Base-by-base conservation (phyloP, 2,888 invertebrate species). In the Ecdyonurus torrentis region DNA sequence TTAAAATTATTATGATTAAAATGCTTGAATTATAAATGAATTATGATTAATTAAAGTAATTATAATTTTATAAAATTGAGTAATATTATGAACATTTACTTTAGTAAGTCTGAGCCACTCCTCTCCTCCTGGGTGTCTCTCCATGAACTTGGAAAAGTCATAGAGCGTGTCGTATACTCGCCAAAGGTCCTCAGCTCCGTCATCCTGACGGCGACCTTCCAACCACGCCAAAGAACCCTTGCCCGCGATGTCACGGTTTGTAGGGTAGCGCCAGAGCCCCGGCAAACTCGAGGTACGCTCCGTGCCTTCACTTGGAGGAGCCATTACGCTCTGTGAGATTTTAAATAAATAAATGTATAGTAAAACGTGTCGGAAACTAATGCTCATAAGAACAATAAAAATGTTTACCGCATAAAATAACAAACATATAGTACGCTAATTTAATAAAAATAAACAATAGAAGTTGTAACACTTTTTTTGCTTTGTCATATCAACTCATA, bases 51-150 rank as follows among this genome's bases (percentile, higher is more conserved):
- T 18, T 55, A 55, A 5, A n/a, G n/a, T n/a, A 55, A 7, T 20
- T n/a, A 18, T 10, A 55, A 55, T 20, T 55, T 18, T 20, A 55
- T 55, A 55, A 18, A 55, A 55, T 18, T 7, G 5, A 20, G 3
- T n/a, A 7, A 20, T 55, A n/a, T 55, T 55, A 20, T 55, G 10
- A 50, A n/a, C 18, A 50, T 50, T 50, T 7, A 68, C 75, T 73
- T 67, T 70, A 2, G 74, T 74, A 18, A 70, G 61, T 58, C 66
- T 65, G 18, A 91, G 70, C 90, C 90, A 91, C 71, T 86, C 85
- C 0, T 77, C 70, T 1, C 95, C 91, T 50, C 94, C 93, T 0
- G 96, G 97, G 78, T 97, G 97, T 59, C 77, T 79, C 2, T 83
- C 74, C 2, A 89, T 77, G 72, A 93, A 98, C 20, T 81, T 79